These are phyloP conservation scores for Drosophila formosana DNA, from an alignment of 2,888 invertebrate genomes.

Conservation along the genomic window DNA sequence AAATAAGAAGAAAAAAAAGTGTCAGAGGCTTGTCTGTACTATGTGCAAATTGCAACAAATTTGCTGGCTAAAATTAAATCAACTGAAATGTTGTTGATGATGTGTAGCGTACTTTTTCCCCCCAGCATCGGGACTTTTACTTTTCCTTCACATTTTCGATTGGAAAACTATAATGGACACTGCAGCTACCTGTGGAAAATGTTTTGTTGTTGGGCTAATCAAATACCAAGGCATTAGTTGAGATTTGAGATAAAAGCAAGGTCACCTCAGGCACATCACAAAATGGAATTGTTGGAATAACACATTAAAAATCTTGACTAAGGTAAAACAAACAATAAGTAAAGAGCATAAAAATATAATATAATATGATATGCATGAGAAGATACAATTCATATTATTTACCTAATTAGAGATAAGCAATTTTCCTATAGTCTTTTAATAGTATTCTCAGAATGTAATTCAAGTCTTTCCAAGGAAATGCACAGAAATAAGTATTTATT, in stretches of 20 bases:
- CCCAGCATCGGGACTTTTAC: slow-evolving; percentile 5
- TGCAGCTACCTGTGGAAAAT: too few relatives aligned
- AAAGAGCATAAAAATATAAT: background rate
- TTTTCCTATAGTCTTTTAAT: background rate
- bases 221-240: background rate
- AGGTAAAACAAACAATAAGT: too few relatives aligned
- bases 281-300: too few relatives aligned
- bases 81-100: slow-evolving; percentile 68
- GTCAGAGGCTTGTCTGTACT: slow-evolving; percentile 26
- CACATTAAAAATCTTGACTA: too few relatives aligned
- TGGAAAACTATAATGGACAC: slow-evolving; percentile 47
- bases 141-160: background rate
- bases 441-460: background rate
- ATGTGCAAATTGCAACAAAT: slow-evolving; percentile 76
- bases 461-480: background rate
- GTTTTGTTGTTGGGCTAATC: slow-evolving; percentile 21
- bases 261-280: too few relatives aligned
- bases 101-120: slow-evolving; percentile 49
- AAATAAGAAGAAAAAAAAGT: slow-evolving; percentile 15
- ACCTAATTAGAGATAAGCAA: too few relatives aligned
- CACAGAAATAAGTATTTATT: background rate
- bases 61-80: slow-evolving; percentile 58
- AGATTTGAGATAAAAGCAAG: too few relatives aligned
- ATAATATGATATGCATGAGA: background rate
- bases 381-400: background rate